A percentile compares a stretch with the other conserved stretches of the same genome.
These are phyloP conservation scores for Dinomys branickii DNA, from an alignment of 2,113 vertebrate species.

Conservation along the genomic window DNA sequence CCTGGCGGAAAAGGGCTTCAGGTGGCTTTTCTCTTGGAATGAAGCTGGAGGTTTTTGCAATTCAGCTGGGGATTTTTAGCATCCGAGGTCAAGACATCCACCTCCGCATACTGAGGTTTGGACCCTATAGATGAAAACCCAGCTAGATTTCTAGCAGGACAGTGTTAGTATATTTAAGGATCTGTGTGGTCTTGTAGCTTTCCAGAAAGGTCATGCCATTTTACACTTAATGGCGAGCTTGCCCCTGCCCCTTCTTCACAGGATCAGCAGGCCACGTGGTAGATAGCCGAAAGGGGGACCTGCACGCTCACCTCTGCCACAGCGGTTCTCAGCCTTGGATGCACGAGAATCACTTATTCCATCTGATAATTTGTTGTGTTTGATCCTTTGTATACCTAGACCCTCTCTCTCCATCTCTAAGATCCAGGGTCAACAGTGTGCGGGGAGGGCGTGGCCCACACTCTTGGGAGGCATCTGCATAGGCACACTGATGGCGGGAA, in stretches of 20 bases:
- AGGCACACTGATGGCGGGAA: not conserved
- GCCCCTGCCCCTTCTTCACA: not conserved
- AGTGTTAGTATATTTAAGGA: not conserved
- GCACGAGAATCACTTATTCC: not conserved
- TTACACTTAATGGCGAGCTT: not conserved
- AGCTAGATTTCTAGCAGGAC: not conserved
- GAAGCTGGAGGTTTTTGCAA: not conserved
- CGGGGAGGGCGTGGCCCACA: accelerated
- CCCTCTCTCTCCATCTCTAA: not conserved
- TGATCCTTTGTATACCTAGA: not conserved
- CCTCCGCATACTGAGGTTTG: not conserved
- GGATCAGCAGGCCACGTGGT: not conserved
- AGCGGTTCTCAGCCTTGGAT: not conserved
- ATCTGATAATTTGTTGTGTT: not conserved
- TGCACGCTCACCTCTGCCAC: accelerated
- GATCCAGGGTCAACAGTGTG: not conserved
- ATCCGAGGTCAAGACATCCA: not conserved
- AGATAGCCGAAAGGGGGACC: not conserved
- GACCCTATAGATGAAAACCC: not conserved
- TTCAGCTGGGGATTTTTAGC: not conserved
- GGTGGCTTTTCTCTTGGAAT: not conserved
- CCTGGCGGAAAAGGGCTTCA: not conserved
- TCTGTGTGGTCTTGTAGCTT: not conserved
- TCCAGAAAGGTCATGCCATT: not conserved
- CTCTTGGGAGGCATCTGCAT: not conserved